These are phyloP conservation scores for Oryzias woworae DNA, from an alignment of 2,113 vertebrate genomes.

Conservation along the genomic window DNA sequence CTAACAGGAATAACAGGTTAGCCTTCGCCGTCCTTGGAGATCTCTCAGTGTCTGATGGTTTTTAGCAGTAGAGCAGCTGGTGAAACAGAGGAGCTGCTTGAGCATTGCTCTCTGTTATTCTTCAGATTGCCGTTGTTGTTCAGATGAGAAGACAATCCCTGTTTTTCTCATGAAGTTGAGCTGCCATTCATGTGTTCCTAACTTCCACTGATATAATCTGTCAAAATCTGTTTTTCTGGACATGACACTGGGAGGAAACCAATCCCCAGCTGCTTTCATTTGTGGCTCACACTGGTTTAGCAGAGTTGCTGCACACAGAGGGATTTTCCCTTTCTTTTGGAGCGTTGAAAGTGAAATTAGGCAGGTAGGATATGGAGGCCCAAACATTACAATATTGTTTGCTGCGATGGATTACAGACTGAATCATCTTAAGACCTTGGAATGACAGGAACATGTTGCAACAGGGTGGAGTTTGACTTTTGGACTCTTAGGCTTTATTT, in stretches of 20 bases:
- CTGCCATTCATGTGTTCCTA: neutral
- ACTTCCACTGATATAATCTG: neutral
- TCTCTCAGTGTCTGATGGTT: neutral
- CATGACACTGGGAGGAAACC: conserved; percentile 3
- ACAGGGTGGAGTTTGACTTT: conserved; percentile 61
- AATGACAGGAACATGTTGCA: conserved; percentile 27
- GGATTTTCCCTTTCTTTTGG: neutral
- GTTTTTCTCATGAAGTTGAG: neutral
- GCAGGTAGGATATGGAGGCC: conserved; percentile 21
- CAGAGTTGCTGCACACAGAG: neutral
- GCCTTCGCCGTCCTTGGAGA: conserved; percentile 3
- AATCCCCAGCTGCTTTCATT: neutral
- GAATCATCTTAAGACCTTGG: conserved; percentile 33
- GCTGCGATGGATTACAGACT: conserved; percentile 35
- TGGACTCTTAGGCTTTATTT: conserved; percentile 49
- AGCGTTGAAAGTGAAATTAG: conserved; percentile 42
- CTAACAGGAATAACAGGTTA: conserved; percentile 70
- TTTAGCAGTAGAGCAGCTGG: neutral
- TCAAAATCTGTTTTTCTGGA: conserved; percentile 3
- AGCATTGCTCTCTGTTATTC: conserved; percentile 6
- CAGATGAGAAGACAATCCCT: neutral
- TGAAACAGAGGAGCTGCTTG: neutral
- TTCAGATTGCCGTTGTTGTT: conserved; percentile 1
- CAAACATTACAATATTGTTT: conserved; percentile 31
- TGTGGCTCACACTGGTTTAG: neutral